A percentile compares a stretch with the other conserved stretches of the same genome.
Conservation (phyloP, 2,888 invertebrate species). For the Caenorhabditis japonica region DNA sequence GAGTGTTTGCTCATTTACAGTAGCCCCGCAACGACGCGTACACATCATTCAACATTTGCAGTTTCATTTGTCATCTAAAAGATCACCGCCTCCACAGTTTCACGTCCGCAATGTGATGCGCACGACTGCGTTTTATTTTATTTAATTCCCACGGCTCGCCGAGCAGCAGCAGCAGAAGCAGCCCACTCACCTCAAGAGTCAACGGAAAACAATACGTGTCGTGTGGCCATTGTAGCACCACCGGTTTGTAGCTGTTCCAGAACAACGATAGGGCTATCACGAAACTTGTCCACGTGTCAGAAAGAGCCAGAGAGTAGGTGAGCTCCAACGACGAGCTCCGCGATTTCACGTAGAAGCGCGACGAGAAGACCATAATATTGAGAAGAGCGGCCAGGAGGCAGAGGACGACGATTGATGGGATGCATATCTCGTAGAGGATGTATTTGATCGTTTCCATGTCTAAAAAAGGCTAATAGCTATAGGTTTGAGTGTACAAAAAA, state of each 20-base stretch:
- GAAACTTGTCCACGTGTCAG: conserved; percentile 65
- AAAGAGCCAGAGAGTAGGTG: conserved; percentile 65
- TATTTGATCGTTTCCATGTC: conserved; percentile 40
- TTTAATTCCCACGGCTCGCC: conserved; percentile 1
- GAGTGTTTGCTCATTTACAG: no score
- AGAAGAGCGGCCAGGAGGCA: conserved; percentile 62
- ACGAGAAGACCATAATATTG: conserved; percentile 62
- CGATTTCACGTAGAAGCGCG: conserved; percentile 53
- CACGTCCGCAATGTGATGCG: conserved; percentile 12
- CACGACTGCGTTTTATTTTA: conserved; percentile 11
- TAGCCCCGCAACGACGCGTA: no score
- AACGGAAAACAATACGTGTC: conserved; percentile 69
- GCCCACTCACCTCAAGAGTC: conserved; percentile 62
- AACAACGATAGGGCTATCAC: conserved; percentile 79
- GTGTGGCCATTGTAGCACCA: conserved; percentile 62
- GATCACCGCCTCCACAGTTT: not conserved
- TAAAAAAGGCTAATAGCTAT: not conserved
- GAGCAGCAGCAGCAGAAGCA: conserved; percentile 4
- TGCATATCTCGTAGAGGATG: conserved; percentile 64
- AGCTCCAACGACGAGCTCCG: conserved; percentile 61
- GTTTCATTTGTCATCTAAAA: no score
- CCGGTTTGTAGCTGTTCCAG: conserved; percentile 78
- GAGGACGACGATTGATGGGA: conserved; percentile 57
- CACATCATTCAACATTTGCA: no score
- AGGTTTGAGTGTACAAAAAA: not conserved